Evolutionary conservation across 2,797 vertebrate genomes (phyloP), one percentile per base, ranked within the genome.

Genomic region (Pseudocheirus occidentalis): DNA sequence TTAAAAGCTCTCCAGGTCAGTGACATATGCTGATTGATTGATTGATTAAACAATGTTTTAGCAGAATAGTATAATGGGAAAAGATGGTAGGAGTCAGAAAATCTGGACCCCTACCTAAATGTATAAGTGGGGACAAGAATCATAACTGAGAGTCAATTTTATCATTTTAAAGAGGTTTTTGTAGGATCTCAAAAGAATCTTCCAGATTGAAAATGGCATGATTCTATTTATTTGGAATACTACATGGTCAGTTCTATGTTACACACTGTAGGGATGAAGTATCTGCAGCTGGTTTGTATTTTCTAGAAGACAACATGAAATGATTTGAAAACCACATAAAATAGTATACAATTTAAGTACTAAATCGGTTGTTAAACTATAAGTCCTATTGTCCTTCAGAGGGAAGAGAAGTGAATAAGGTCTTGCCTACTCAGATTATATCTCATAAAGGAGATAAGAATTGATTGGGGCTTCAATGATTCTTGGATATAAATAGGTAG

Each of bases 1-100:
- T 93, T 54, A 92, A 94, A n/a, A 94, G 66, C 58, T 92, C 54
- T 40, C n/a, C 55, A 94, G 27, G 24, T 24, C 55, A 92, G 53
- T 54, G 87, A 90, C 50, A 54, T 40, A 46, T 29, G 4, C 1
- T 29, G 91, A 5, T 94, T 92, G 46, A 53, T 34, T 56, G 58
- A 89, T 28, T 73, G 11, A 89, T 28, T 73, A 9, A 34, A 91
- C 10, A n/a, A 29, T 92, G 34, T 94, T 90, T 66, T 54, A 57
- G 11, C 31, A 4, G 6, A 90, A 34, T 53, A 27, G 14, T 40
- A 93, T 55, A 66, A 58, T 29, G n/a, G 9, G 27, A 87, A 18
- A 5, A 27, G 73, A 28, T 34, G 16, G 5, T 1, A 0, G 18
- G 13, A 91, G 55, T 94, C 90, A 89, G 94, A 93, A 95, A 96